A percentile compares a stretch with the other conserved stretches of the same genome.
Evolutionary conservation across 2,113 vertebrate genomes (phyloP).

Genomic region (Oncorhynchus tshawytscha): DNA sequence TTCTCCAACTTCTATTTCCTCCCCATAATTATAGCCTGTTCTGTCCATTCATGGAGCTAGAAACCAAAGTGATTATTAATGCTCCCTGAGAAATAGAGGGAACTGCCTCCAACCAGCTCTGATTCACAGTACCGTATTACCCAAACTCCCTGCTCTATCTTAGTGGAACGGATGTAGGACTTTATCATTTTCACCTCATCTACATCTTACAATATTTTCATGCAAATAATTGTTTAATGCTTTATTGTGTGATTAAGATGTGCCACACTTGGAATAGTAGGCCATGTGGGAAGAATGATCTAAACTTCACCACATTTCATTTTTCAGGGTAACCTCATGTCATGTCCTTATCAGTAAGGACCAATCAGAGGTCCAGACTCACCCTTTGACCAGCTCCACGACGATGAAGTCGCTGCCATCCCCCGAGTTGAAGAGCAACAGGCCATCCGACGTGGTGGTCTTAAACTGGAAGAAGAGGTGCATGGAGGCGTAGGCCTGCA

Average conservation of each 20-base stretch:
- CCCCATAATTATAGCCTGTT: not conserved
- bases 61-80: slow-evolving; percentile 1
- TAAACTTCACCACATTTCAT: too few species aligned
- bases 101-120: not conserved
- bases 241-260: too few species aligned
- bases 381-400: slow-evolving; percentile 96
- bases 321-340: not conserved
- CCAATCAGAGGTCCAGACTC: slow-evolving; percentile 45
- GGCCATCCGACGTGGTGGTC: slow-evolving; percentile 87
- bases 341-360: not conserved
- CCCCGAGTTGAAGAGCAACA: slow-evolving; percentile 93
- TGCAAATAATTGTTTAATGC: too few species aligned
- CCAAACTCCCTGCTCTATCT: too few species aligned
- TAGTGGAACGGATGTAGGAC: too few species aligned
- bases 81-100: not conserved
- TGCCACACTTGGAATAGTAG: too few species aligned
- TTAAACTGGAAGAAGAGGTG: slow-evolving; percentile 98
- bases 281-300: too few species aligned
- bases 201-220: too few species aligned
- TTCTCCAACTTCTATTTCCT: slow-evolving; percentile 3
- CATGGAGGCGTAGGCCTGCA: slow-evolving; percentile 92
- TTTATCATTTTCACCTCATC: too few species aligned
- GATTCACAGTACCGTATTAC: too few species aligned
- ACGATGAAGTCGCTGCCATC: slow-evolving; percentile 94
- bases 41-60: slow-evolving; percentile 13